These are phyloP conservation scores for Drosophila yooni DNA, from an alignment of 2,888 invertebrate genomes.

Conservation along the genomic window DNA sequence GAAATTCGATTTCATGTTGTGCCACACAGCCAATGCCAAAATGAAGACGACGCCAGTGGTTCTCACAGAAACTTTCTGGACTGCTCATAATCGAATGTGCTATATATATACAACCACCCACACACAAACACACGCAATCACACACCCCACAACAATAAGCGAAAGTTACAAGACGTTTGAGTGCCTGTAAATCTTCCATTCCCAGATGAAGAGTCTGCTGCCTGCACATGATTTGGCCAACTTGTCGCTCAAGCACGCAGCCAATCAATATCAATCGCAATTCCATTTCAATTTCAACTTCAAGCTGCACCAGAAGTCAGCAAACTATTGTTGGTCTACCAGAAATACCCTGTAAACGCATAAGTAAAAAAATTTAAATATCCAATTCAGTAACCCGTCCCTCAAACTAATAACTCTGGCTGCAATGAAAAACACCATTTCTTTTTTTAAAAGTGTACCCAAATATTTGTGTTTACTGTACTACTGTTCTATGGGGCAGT, in stretches of 20 bases:
- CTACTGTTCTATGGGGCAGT: background rate
- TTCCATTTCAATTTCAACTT: conserved; percentile 81
- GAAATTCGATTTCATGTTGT: conserved; percentile 72
- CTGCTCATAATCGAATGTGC: conserved; percentile 50
- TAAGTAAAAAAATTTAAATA: background rate
- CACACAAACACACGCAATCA: conserved; percentile 10
- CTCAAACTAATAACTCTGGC: background rate
- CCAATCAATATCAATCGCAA: conserved; percentile 84
- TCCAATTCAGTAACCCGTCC: background rate
- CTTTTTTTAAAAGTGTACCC: background rate
- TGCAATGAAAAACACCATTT: background rate
- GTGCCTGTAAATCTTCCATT: conserved; percentile 48
- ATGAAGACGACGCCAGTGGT: conserved; percentile 26
- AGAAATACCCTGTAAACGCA: conserved; percentile 35
- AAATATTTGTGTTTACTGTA: background rate
- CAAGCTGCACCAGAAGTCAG: conserved; percentile 71
- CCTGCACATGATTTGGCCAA: conserved; percentile 74
- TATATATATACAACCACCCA: conserved; percentile 4
- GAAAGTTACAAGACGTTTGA: conserved; percentile 67
- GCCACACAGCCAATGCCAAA: conserved; percentile 54
- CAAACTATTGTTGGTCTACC: conserved; percentile 33
- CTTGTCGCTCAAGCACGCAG: conserved; percentile 80
- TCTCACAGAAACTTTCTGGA: conserved; percentile 49
- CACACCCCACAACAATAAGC: conserved; percentile 63
- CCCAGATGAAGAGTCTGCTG: conserved; percentile 44